A percentile compares a stretch with the other conserved stretches of the same genome.
Conservation (phyloP, 2,888 invertebrate species). For the Tipula lateralis region DNA sequence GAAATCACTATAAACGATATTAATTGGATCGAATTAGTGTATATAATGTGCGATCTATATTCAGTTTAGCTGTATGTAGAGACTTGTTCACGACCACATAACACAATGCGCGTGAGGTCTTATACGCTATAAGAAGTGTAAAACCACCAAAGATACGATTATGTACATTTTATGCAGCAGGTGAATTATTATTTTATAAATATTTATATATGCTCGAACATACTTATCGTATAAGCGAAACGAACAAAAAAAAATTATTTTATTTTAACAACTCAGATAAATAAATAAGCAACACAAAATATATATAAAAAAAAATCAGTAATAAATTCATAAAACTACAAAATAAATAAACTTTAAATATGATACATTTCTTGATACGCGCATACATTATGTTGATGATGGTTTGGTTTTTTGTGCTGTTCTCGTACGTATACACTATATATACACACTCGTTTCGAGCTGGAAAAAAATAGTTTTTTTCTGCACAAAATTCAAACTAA, state of each 20-base stretch:
- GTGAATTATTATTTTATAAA: constrained; percentile 1
- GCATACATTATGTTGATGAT: neutral
- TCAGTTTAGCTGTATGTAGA: neutral
- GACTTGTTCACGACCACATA: too few relatives aligned
- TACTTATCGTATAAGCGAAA: neutral
- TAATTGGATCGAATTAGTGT: neutral
- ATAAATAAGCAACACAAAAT: neutral
- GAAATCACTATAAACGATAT: neutral
- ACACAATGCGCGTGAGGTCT: neutral
- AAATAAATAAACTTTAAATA: constrained; percentile 11
- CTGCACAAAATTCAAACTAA: neutral
- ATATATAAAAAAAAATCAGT: neutral
- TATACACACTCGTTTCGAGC: neutral
- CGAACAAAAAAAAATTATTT: neutral
- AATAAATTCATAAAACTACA: constrained; percentile 24
- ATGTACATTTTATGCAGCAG: neutral
- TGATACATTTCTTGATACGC: constrained; percentile 19
- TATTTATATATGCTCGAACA: neutral
- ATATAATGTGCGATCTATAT: neutral
- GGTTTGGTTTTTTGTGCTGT: neutral
- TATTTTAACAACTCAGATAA: constrained; percentile 2
- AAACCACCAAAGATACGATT: neutral
- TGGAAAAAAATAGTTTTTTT: neutral
- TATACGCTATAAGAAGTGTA: neutral
- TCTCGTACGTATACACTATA: neutral